Conservation (phyloP, 2,797 vertebrate genomes). For the Acipenser transmontanus region DNA sequence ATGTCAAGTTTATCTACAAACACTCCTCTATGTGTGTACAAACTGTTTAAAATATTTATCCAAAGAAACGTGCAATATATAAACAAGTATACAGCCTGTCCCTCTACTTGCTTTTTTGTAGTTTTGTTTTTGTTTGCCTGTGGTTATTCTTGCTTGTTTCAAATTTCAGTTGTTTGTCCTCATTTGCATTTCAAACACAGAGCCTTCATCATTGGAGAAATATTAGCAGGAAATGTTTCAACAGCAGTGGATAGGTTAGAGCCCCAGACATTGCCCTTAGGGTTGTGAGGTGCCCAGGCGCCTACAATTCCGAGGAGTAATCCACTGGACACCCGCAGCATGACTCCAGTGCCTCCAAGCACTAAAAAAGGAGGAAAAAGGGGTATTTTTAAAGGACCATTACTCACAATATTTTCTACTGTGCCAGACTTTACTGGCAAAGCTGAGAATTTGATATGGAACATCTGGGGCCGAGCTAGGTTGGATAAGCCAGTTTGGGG, state of each 20-base stretch:
- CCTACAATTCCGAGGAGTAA: slow-evolving; percentile 46
- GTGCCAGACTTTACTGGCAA: slow-evolving; percentile 69
- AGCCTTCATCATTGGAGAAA: slow-evolving; percentile 33
- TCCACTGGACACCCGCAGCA: slow-evolving; percentile 49
- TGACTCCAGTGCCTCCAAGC: slow-evolving; percentile 38
- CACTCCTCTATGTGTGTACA: too few species aligned
- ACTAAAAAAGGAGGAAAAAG: slow-evolving; percentile 45
- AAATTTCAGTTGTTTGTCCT: slow-evolving; percentile 1
- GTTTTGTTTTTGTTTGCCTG: neutral
- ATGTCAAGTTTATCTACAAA: too few species aligned
- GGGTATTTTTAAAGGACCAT: slow-evolving; percentile 61
- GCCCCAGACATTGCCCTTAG: slow-evolving; percentile 36
- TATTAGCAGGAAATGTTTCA: slow-evolving; percentile 35
- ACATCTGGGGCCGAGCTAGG: slow-evolving; percentile 62
- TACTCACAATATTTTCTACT: slow-evolving; percentile 57
- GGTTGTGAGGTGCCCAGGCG: slow-evolving; percentile 46
- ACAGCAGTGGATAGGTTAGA: slow-evolving; percentile 38
- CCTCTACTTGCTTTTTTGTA: neutral
- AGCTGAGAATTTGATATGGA: slow-evolving; percentile 63
- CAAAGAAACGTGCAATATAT: too few species aligned
- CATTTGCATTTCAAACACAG: slow-evolving; percentile 16
- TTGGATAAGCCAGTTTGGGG: slow-evolving; percentile 42
- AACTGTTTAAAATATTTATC: too few species aligned
- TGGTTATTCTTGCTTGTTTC: slow-evolving; percentile 17
- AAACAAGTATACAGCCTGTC: slow-evolving; percentile 39